Percentiles rank a stretch among this genome's conserved stretches.
These are phyloP conservation scores for Trissoscelio sp. DNA, from an alignment of 2,888 invertebrate species.

Conservation along the genomic window DNA sequence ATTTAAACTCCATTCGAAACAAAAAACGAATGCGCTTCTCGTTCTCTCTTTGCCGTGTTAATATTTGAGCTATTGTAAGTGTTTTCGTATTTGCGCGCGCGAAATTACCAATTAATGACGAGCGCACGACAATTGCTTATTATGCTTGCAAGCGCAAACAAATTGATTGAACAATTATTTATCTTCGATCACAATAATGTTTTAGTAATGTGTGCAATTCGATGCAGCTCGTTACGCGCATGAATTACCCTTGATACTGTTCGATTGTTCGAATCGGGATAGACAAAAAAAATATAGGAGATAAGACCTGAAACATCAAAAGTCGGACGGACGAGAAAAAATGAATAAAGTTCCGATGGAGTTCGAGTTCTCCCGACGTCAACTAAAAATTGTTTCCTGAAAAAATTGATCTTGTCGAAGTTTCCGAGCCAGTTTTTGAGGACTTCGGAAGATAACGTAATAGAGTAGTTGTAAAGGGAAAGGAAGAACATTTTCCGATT, in stretches of 20 bases:
- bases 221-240: not conserved
- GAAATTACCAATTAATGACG: constrained; percentile 50
- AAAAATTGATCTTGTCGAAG: not conserved
- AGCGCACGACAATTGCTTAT: constrained; percentile 45
- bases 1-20: too few species aligned
- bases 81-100: constrained; percentile 37
- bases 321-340: too few species aligned
- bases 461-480: not conserved
- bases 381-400: constrained; percentile 4
- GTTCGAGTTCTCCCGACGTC: too few species aligned
- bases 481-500: not conserved
- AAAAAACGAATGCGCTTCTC: too few species aligned
- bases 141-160: constrained; percentile 39
- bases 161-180: constrained; percentile 48
- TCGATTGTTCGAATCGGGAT: too few species aligned
- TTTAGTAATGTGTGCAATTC: constrained; percentile 4
- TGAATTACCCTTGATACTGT: not conserved
- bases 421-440: not conserved
- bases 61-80: constrained; percentile 46
- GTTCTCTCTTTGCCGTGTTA: too few species aligned
- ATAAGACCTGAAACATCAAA: too few species aligned
- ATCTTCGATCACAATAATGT: constrained; percentile 47
- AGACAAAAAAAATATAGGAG: too few species aligned
- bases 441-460: not conserved
- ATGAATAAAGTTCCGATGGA: too few species aligned